Conservation (phyloP, 2,797 vertebrate species). For the Staurois parvus region DNA sequence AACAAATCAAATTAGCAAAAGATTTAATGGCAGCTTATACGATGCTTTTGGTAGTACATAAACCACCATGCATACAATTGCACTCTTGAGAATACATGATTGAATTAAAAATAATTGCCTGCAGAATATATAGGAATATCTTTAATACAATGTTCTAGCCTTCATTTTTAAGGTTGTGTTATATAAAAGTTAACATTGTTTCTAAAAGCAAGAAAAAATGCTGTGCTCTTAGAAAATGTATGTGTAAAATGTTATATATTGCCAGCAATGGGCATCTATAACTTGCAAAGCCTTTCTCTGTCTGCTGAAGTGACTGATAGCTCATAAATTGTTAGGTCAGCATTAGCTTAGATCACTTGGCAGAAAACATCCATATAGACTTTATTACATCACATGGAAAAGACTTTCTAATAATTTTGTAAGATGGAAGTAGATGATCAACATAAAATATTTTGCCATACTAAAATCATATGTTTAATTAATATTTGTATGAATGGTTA, state of each 20-base stretch:
- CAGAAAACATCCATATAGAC: conserved; percentile 19
- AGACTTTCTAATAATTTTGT: conserved; percentile 5
- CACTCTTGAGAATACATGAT: not conserved
- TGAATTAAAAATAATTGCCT: not conserved
- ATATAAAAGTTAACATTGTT: not conserved
- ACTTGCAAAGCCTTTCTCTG: conserved; percentile 27
- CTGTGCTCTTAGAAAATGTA: conserved; percentile 3
- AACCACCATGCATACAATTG: not conserved
- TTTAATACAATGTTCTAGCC: not conserved
- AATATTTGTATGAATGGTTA: too few species aligned
- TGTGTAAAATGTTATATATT: conserved; percentile 32
- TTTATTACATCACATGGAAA: conserved; percentile 27
- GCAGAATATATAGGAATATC: not conserved
- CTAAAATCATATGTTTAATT: too few species aligned
- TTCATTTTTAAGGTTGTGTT: not conserved
- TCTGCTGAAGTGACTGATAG: conserved; percentile 45
- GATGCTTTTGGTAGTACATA: too few species aligned
- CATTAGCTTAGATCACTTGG: conserved; percentile 31
- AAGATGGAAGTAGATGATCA: not conserved
- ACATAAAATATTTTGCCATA: too few species aligned
- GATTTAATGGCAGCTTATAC: too few species aligned
- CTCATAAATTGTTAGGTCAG: conserved; percentile 34
- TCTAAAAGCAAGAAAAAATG: conserved; percentile 27
- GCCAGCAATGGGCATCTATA: conserved; percentile 20
- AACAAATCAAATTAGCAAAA: too few species aligned